Base-by-base conservation (phyloP, 1,140 invertebrate genomes). In the Alviniconcha marisindica region DNA sequence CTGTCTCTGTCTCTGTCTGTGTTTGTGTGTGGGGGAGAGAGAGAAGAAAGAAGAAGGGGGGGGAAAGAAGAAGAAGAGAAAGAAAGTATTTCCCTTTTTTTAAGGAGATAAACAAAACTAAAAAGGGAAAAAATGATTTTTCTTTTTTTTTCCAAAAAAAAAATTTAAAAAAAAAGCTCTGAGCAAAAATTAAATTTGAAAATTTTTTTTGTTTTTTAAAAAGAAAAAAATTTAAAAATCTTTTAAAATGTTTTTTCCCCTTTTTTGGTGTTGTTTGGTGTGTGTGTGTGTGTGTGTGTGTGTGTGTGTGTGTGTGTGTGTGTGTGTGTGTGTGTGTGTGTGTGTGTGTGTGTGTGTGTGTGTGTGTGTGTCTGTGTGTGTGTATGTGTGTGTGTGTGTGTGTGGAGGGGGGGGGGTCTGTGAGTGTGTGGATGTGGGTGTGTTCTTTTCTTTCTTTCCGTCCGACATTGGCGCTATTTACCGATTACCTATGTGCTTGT, bases 321-420 rank as follows among this genome's bases (percentile, higher is more conserved):
- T 71, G 15, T 71, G 15, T 36, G 66, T 71, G 15, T 36, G 31
- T 71, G 66, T 36, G 31, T 36, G 31, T 15, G 15, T 71, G 66
- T 71, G 66, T 71, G 66, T 71, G 66, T 40, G 66, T 71, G 66
- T 40, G 66, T 71, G 66, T 71, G 66, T 71, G 66, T 71, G 66
- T 71, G 66, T 71, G 66, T 71, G 66, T 71, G 66, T 71, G 31
- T 15, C 4, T 71, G 15, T 33, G 4, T 71, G 66, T 71, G 56
- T 33, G n/a, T n/a, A n/a, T 36, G 66, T 71, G 15, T 36, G 15
- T 71, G 4, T 60, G 7, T 60, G 7, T 60, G 10, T 24, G 56
- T 5, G 3, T 24, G 56, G 4, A n/a, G 56, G 56, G 7, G 4
- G 28, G 7, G 3, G 15, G 28, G 21, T n/a, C 24, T 60, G 56